phyloP scores from a whole-genome alignment of 2,797 vertebrate species.

The Cynopterus sphinx region DNA sequence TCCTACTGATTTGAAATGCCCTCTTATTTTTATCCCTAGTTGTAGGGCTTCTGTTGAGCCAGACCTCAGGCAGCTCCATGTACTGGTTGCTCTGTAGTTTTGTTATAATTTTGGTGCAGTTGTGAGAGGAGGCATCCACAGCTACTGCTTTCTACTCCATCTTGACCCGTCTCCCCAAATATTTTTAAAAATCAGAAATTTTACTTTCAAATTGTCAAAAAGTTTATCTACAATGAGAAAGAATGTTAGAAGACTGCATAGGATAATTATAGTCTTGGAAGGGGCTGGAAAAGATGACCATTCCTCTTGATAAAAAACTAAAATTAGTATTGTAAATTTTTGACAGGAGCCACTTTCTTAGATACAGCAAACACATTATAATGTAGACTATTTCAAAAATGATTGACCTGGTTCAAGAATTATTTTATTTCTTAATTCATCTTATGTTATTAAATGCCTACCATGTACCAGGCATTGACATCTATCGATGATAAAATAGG shows the following conservation, averaged over 20 bases:
- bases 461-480: background rate
- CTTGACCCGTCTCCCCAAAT: too few species aligned
- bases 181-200: background rate
- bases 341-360: background rate
- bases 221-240: background rate
- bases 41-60: too few species aligned
- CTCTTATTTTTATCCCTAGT: too few species aligned
- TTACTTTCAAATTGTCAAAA: background rate
- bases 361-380: background rate
- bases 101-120: too few species aligned
- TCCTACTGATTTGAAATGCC: too few species aligned
- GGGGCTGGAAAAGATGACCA: background rate
- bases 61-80: too few species aligned
- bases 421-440: background rate
- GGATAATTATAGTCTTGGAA: background rate
- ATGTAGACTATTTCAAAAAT: background rate
- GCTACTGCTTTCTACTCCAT: too few species aligned
- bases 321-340: slow-evolving; percentile 35
- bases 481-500: background rate
- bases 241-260: background rate
- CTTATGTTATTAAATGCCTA: background rate
- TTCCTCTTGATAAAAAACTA: background rate
- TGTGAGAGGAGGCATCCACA: too few species aligned
- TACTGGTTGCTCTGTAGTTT: too few species aligned
- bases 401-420: background rate